These are phyloP conservation scores for Platanista minor DNA, from an alignment of 2,113 vertebrate species.

Conservation along the genomic window DNA sequence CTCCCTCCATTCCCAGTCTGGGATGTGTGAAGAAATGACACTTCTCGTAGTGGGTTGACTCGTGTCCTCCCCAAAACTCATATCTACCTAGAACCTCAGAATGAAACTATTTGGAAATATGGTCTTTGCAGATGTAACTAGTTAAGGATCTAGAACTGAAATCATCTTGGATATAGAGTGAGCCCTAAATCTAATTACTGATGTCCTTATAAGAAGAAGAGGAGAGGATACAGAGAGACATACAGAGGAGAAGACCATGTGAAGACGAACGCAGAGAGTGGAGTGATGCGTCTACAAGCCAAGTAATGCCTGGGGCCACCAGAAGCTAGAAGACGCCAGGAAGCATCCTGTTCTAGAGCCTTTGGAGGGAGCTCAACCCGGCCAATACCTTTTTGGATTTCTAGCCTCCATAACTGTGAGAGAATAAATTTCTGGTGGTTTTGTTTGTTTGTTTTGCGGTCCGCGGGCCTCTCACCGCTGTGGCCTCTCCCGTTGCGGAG, in stretches of 20 bases:
- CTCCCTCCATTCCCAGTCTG: background rate
- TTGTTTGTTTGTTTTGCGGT: too few relatives aligned
- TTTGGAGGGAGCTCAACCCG: background rate
- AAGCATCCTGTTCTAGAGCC: background rate
- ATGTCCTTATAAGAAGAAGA: background rate
- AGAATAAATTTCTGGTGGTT: background rate
- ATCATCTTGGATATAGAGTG: background rate
- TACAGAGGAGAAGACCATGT: background rate
- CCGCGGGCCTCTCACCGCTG: too few relatives aligned
- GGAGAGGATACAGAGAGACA: background rate
- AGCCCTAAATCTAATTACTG: background rate
- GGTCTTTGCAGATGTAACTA: background rate
- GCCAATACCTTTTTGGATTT: background rate
- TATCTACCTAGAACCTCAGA: background rate
- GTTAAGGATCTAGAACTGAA: background rate
- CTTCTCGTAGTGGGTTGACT: background rate
- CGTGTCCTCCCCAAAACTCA: background rate
- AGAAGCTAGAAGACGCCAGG: background rate
- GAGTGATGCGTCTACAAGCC: background rate
- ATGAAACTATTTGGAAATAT: background rate
- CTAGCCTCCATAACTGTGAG: background rate
- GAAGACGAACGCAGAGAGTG: background rate
- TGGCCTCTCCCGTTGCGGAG: too few relatives aligned
- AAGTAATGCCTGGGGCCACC: background rate
- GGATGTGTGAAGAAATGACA: background rate